Conservation (phyloP, 2,888 invertebrate genomes). For the Cantharis lateralis region DNA sequence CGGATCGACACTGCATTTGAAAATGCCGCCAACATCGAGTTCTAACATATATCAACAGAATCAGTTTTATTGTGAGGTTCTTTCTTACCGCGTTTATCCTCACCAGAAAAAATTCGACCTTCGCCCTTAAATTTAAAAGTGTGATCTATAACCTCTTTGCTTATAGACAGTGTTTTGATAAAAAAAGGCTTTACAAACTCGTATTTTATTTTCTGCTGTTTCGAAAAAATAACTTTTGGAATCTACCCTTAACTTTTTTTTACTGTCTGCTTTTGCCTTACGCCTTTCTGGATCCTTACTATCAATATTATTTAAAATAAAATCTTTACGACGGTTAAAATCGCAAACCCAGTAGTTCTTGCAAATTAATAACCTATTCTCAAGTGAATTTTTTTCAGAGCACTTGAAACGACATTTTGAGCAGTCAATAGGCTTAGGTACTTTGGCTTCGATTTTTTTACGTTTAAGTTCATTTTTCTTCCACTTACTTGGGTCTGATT, state of each 20-base stretch:
- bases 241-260: conserved; percentile 10
- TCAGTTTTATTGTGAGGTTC: no score
- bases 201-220: no score
- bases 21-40: no score
- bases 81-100: no score
- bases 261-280: conserved; percentile 8
- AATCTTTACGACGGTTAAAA: conserved; percentile 26
- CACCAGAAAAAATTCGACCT: no score
- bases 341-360: conserved; percentile 11
- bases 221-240: conserved; percentile 22
- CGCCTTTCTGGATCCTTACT: conserved; percentile 23
- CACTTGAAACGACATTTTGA: conserved; percentile 26
- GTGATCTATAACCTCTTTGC: no score
- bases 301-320: conserved; percentile 20
- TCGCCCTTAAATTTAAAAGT: no score
- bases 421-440: conserved; percentile 12
- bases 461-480: conserved; percentile 9
- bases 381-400: conserved; percentile 4
- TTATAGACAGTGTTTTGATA: no score
- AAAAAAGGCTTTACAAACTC: no score
- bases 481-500: conserved; percentile 9
- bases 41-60: no score
- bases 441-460: conserved; percentile 10
- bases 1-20: no score
- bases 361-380: conserved; percentile 5